These are phyloP conservation scores for Drosophila parabipectinata DNA, from an alignment of 1,140 invertebrate species.

Conservation along the genomic window DNA sequence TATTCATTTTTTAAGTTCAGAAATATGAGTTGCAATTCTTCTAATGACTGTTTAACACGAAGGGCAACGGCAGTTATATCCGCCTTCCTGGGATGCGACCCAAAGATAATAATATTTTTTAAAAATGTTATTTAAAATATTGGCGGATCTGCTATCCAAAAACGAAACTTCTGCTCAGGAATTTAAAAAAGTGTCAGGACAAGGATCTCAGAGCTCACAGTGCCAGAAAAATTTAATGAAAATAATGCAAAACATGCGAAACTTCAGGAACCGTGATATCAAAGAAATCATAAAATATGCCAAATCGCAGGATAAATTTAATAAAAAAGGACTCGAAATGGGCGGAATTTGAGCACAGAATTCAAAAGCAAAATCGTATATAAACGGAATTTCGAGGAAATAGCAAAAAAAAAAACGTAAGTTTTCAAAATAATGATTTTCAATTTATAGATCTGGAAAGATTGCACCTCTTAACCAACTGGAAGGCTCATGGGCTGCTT, in stretches of 20 bases:
- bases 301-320: background rate
- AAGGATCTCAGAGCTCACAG: background rate
- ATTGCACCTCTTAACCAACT: too few relatives aligned
- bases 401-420: background rate
- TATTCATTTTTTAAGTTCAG: too few relatives aligned
- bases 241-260: background rate
- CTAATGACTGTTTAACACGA: too few relatives aligned
- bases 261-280: background rate
- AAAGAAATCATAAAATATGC: background rate
- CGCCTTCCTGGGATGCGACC: too few relatives aligned
- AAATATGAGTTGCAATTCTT: too few relatives aligned
- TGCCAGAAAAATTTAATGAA: background rate
- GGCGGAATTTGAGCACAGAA: background rate
- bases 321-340: background rate
- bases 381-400: background rate
- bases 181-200: background rate
- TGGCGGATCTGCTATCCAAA: too few relatives aligned
- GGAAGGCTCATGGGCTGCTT: too few relatives aligned
- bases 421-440: background rate
- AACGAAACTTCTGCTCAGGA: background rate
- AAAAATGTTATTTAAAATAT: too few relatives aligned
- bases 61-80: too few relatives aligned
- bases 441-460: background rate
- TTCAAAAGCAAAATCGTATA: background rate
- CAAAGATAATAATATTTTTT: too few relatives aligned